Base-by-base conservation (phyloP, 1,140 invertebrate species). In the Leptinotarsa undecemlineata region DNA sequence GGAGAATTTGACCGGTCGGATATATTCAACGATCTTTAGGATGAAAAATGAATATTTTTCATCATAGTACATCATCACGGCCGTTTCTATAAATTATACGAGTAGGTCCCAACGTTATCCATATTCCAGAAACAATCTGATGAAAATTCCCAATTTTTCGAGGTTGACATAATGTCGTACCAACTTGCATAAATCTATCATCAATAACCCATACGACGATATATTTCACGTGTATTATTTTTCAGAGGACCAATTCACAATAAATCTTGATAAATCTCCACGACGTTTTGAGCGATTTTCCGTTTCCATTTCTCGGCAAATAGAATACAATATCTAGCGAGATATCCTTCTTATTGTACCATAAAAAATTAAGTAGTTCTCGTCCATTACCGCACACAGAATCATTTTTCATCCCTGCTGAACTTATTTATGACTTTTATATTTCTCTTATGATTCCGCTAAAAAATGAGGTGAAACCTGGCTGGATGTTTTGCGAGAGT, bases 301-400 rank as follows among this genome's bases (percentile, higher is more conserved):
- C 51, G 51, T 57, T 57, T 57, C 51, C 51, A 57, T 57, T 57
- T 57, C 51, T 14, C 51, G n/a, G 51, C 17, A 57, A 57, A 57
- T 57, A 57, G 51, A 57, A 57, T 57, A 57, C 51, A 57, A 57
- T 57, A 57, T 57, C 51, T 8, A 15, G 17, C 6, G 51, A 57
- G 51, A 57, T 57, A 57, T 57, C 51, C 51, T 19, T 4, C 64
- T 67, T 67, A 67, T 67, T 42, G 64, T 67, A 42, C 64, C 42
- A 67, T 67, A 67, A 67, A 67, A 67, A 67, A 67, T 67, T 67
- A 67, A 67, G 23, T 42, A 67, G 64, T 67, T 67, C 64, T 33
- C 64, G 23, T 67, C 64, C 64, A 67, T 67, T 67, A 67, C 64
- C 23, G 23, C 51, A 19, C 1, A 57, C 5, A 33, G 64, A 67